A percentile compares a stretch with the other conserved stretches of the same genome.
Conservation (phyloP, 2,113 vertebrate species). For the Channa argus region DNA sequence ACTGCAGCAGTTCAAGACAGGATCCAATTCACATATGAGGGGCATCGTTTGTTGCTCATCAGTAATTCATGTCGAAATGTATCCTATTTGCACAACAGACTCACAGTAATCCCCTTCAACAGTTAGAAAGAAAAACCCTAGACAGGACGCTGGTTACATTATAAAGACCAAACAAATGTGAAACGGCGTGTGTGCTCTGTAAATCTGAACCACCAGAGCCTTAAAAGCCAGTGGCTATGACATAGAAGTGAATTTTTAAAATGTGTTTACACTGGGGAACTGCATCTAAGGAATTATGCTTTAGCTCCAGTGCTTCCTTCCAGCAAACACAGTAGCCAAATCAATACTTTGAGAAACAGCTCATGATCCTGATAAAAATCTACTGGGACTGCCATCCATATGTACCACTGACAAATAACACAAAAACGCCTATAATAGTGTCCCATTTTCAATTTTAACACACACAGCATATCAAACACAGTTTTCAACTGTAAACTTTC, state of each 20-base stretch:
- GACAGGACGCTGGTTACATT: not conserved
- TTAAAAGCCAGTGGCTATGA: too few species aligned
- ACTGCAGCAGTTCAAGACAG: not conserved
- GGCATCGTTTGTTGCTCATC: not conserved
- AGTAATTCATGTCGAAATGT: not conserved
- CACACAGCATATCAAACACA: not conserved
- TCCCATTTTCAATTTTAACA: slow-evolving; percentile 1
- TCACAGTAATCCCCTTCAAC: not conserved
- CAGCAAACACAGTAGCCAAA: not conserved
- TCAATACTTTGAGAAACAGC: not conserved
- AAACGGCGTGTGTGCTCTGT: too few species aligned
- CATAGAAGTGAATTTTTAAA: not conserved
- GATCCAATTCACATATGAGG: not conserved
- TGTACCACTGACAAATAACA: not conserved
- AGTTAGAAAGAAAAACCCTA: too few species aligned
- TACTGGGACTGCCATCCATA: not conserved
- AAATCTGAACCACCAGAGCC: not conserved
- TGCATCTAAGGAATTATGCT: not conserved
- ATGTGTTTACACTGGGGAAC: not conserved
- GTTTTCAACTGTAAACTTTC: not conserved
- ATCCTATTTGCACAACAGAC: not conserved
- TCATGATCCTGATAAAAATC: not conserved
- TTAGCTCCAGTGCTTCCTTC: not conserved
- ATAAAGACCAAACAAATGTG: not conserved
- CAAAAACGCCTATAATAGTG: not conserved